These are phyloP conservation scores for Chaenocephalus aceratus DNA, from an alignment of 2,113 vertebrate species.

Conservation along the genomic window DNA sequence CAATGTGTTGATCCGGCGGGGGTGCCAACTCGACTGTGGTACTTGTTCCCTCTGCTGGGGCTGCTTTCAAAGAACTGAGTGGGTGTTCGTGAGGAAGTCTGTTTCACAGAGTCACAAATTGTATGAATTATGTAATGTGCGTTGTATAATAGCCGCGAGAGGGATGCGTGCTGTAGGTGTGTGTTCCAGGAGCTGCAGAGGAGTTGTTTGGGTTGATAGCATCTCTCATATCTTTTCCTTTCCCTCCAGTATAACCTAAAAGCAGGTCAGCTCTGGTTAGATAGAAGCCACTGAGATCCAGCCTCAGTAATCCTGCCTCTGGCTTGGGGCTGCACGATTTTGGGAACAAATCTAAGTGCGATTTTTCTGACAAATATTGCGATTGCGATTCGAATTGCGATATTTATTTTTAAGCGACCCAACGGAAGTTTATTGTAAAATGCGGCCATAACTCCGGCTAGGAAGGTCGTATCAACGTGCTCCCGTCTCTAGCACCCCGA, in stretches of 20 bases:
- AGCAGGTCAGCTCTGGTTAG: conserved; percentile 9
- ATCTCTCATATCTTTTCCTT: conserved; percentile 36
- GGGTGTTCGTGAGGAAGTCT: conserved; percentile 60
- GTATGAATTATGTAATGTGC: conserved; percentile 66
- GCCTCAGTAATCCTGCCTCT: conserved; percentile 27
- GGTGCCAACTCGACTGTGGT: conserved; percentile 28
- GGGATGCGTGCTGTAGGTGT: conserved; percentile 8
- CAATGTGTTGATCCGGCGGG: conserved; percentile 38
- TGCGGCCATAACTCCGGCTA: too few relatives aligned
- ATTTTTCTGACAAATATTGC: too few relatives aligned
- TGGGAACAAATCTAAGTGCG: too few relatives aligned
- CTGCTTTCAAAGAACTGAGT: conserved; percentile 66
- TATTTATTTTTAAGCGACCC: too few relatives aligned
- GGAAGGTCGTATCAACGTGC: too few relatives aligned
- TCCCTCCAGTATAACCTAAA: conserved; percentile 14
- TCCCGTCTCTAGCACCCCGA: too few relatives aligned
- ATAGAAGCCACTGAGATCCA: conserved; percentile 3
- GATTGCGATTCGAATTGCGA: too few relatives aligned
- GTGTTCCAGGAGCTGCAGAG: conserved; percentile 43
- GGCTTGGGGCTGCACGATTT: not conserved
- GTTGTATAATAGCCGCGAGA: conserved; percentile 58
- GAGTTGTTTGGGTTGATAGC: conserved; percentile 59
- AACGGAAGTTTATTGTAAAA: too few relatives aligned
- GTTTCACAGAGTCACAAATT: conserved; percentile 55
- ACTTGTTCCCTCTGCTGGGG: conserved; percentile 60